These are phyloP conservation scores for Erethizon dorsatum DNA, from an alignment of 2,797 vertebrate genomes.

Conservation along the genomic window DNA sequence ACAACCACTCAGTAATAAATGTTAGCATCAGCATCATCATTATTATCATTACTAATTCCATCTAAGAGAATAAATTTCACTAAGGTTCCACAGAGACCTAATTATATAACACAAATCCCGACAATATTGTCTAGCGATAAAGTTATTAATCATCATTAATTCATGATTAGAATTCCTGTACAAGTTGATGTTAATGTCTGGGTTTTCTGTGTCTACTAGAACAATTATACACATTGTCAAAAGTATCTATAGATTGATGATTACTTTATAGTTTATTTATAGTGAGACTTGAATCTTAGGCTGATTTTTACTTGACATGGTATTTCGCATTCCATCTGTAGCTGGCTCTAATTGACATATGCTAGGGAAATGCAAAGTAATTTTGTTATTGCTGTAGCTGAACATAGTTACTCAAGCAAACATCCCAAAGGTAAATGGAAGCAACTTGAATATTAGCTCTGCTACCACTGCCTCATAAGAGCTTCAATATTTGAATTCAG, in stretches of 20 bases:
- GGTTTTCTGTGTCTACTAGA: neutral
- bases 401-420: slow-evolving; percentile 42
- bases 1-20: neutral
- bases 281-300: neutral
- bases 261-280: neutral
- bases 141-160: slow-evolving; percentile 19
- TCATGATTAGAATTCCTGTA: neutral
- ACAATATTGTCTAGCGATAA: neutral
- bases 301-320: neutral
- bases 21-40: neutral
- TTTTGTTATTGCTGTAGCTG: neutral
- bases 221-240: neutral
- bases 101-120: neutral
- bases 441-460: neutral
- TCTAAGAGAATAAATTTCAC: neutral
- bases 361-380: slow-evolving; percentile 32
- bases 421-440: slow-evolving; percentile 12
- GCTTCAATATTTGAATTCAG: neutral
- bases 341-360: slow-evolving; percentile 17
- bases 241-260: neutral
- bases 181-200: neutral
- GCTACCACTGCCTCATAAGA: neutral
- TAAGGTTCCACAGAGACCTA: neutral
- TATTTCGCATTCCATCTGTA: neutral
- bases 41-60: neutral